These are phyloP conservation scores for Amblyjoppa fuscipennis DNA, from an alignment of 2,888 invertebrate genomes.

Conservation along the genomic window DNA sequence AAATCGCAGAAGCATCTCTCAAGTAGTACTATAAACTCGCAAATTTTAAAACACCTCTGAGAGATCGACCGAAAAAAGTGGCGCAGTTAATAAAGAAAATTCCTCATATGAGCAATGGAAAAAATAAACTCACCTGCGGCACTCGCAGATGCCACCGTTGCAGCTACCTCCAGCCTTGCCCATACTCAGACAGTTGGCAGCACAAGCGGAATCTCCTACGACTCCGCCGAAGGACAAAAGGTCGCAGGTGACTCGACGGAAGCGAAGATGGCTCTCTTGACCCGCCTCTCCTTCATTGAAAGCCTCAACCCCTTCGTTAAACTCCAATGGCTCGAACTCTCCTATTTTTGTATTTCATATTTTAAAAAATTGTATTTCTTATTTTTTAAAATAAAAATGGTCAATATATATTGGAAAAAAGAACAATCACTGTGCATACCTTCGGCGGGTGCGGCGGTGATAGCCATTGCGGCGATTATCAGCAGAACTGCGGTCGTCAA, in stretches of 20 bases:
- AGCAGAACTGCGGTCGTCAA: slow-evolving; percentile 59
- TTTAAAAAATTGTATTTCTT: not conserved
- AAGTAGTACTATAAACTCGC: too few relatives aligned
- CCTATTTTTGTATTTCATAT: not conserved
- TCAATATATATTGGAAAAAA: not conserved
- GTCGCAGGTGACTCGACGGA: slow-evolving; percentile 80
- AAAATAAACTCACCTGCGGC: slow-evolving; percentile 75
- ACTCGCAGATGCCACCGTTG: slow-evolving; percentile 76
- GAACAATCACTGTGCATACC: slow-evolving; percentile 29
- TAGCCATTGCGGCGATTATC: slow-evolving; percentile 50
- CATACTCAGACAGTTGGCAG: slow-evolving; percentile 79
- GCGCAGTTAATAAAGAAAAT: too few relatives aligned
- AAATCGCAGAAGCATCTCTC: too few relatives aligned
- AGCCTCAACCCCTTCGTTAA: slow-evolving; percentile 2
- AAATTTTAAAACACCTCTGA: too few relatives aligned
- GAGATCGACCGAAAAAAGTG: too few relatives aligned
- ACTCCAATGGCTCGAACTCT: slow-evolving; percentile 45
- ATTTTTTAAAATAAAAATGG: not conserved
- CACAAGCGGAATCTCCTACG: slow-evolving; percentile 77
- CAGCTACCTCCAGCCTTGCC: slow-evolving; percentile 81
- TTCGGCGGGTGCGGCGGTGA: slow-evolving; percentile 58
- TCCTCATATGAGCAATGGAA: not conserved
- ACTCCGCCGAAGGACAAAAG: slow-evolving; percentile 74
- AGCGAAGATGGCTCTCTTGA: slow-evolving; percentile 75
- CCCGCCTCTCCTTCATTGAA: slow-evolving; percentile 24